A percentile compares a stretch with the other conserved stretches of the same genome.
These are phyloP conservation scores for Cephus cinctus DNA, from an alignment of 1,140 invertebrate genomes.

Conservation along the genomic window DNA sequence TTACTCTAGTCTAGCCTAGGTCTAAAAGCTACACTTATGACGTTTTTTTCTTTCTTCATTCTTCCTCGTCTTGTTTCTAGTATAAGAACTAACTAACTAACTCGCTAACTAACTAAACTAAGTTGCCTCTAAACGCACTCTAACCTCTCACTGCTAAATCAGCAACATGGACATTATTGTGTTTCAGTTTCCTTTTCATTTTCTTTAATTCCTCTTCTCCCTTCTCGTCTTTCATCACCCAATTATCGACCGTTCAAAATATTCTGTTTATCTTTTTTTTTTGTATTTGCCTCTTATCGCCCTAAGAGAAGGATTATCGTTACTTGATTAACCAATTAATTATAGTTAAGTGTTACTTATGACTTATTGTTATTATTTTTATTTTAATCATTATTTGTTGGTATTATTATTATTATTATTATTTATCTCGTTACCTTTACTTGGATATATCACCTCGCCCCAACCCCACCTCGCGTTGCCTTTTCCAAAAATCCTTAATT, in stretches of 20 bases:
- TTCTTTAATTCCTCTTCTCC: neutral
- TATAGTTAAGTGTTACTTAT: slow-evolving; percentile 9
- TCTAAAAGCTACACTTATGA: too few relatives aligned
- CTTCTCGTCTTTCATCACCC: neutral
- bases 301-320: slow-evolving; percentile 25
- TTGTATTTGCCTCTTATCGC: slow-evolving; percentile 9
- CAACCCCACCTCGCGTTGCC: neutral
- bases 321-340: slow-evolving; percentile 8
- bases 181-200: slow-evolving; percentile 13
- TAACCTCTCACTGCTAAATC: slow-evolving; percentile 34
- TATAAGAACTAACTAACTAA: too few relatives aligned
- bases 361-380: neutral
- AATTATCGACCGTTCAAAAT: slow-evolving; percentile 25
- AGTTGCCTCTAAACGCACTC: slow-evolving; percentile 27
- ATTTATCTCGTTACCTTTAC: slow-evolving; percentile 8
- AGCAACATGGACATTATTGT: slow-evolving; percentile 42
- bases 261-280: slow-evolving; percentile 15
- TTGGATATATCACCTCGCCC: slow-evolving; percentile 12
- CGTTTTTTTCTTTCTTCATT: too few relatives aligned
- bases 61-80: too few relatives aligned
- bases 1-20: too few relatives aligned
- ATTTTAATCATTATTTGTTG: neutral
- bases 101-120: slow-evolving; percentile 30
- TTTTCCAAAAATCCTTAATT: slow-evolving; percentile 19
- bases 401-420: slow-evolving; percentile 3